Evolutionary conservation across 2,888 invertebrate genomes (phyloP), one percentile per base, ranked within the genome.

Genomic region (Yponomeuta evonymella): DNA sequence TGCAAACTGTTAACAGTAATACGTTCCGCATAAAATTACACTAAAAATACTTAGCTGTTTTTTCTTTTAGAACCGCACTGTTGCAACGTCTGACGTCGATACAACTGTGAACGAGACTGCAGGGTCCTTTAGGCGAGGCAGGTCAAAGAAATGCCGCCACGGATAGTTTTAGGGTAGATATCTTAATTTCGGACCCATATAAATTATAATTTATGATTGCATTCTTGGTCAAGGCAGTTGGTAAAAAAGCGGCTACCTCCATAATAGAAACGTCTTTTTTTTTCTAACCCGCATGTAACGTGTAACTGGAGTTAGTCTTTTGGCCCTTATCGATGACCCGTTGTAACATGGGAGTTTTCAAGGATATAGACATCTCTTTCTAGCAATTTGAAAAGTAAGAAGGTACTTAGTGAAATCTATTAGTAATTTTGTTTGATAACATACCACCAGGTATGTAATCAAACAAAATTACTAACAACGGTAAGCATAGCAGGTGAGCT

Each of bases 171-270:
- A 81, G 76, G 78, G 76, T 82, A 80, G 90, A 92, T 91, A 89
- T 89, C 92, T 92, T 87, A 89, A 92, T 92, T 92, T 85, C 79
- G 81, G 81, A 83, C 83, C 81, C 81, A 80, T 83, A 84, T 89
- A 90, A 90, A 90, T 90, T 90, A 91, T 91, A 91, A 90, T 90
- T 90, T 91, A 91, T 86, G 88, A 86, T 87, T 85, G 84, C 83
- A 79, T 82, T 86, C 77, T 80, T 86, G 83, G 85, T 78, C 81
- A 79, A 79, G 81, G 76, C 77, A 76, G 76, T 74, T 75, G 81
- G 83, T 87, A 91, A 91, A 90, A 91, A 90, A 81, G 79, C 83
- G 79, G 75, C 80, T 79, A 84, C 75, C 80, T 79, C 84, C 83
- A 82, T 91, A 90, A 92, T 92, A 92, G 92, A 92, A 79, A 85